Evolutionary conservation across 2,797 vertebrate species (phyloP).

Genomic region (Silurus aristotelis): DNA sequence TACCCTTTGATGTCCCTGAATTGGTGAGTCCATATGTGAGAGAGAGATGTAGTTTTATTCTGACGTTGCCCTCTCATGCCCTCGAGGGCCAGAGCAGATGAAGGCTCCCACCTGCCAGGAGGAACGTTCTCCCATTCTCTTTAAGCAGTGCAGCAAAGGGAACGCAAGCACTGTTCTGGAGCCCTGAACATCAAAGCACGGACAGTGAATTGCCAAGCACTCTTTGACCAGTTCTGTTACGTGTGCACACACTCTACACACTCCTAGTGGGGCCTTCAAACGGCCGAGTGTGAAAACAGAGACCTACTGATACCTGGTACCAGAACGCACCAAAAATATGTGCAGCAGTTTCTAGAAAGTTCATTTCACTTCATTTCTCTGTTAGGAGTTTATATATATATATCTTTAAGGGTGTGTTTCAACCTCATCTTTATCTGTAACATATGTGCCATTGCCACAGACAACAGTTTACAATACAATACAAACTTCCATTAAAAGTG

Average conservation of each 20-base stretch:
- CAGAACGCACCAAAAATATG: neutral
- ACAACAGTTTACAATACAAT: neutral
- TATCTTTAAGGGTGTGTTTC: neutral
- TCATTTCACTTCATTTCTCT: neutral
- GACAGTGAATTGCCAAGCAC: slow-evolving; percentile 47
- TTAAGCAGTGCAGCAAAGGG: slow-evolving; percentile 47
- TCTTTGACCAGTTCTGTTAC: slow-evolving; percentile 45
- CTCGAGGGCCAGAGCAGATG: slow-evolving; percentile 49
- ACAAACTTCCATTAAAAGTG: neutral
- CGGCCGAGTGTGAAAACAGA: slow-evolving; percentile 27
- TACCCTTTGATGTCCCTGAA: slow-evolving; percentile 50
- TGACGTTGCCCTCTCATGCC: slow-evolving; percentile 46
- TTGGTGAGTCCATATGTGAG: slow-evolving; percentile 35
- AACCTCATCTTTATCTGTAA: neutral
- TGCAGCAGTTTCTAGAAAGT: neutral
- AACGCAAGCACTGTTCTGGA: slow-evolving; percentile 39
- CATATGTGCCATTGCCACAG: neutral
- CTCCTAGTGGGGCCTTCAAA: slow-evolving; percentile 48
- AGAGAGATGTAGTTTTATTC: slow-evolving; percentile 41
- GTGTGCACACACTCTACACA: slow-evolving; percentile 10
- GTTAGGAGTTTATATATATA: neutral
- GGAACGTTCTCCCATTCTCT: slow-evolving; percentile 54
- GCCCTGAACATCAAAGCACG: slow-evolving; percentile 54
- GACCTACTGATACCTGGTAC: slow-evolving; percentile 28
- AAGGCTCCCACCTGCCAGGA: slow-evolving; percentile 57